These are phyloP conservation scores for Callyntrura guangdongensis DNA, from an alignment of 2,888 invertebrate genomes.

Conservation along the genomic window DNA sequence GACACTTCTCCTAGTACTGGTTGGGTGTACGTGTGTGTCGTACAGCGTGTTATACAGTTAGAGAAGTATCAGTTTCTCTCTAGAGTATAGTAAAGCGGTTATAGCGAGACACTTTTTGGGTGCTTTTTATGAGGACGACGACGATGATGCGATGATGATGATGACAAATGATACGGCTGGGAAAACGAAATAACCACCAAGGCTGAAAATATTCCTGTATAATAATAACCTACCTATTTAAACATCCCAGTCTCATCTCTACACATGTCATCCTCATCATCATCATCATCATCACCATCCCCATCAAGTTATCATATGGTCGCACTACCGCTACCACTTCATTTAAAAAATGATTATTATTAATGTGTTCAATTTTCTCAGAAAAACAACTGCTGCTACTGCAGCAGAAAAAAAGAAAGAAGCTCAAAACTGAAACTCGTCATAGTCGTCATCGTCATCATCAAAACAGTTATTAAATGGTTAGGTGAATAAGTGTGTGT, in stretches of 20 bases:
- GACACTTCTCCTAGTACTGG: no score
- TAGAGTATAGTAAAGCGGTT: no score
- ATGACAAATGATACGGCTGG: not conserved
- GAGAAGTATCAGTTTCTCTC: no score
- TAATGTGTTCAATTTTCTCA: slow-evolving; percentile 28
- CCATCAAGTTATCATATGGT: not conserved
- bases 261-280: slow-evolving; percentile 8
- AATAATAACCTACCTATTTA: no score
- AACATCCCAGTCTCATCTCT: not conserved
- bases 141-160: no score
- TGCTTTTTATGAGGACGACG: no score
- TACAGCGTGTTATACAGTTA: no score
- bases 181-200: not conserved
- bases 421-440: not conserved
- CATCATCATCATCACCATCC: not conserved
- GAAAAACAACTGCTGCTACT: no score
- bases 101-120: no score
- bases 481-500: slow-evolving; percentile 25
- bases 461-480: slow-evolving; percentile 5
- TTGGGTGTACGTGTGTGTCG: no score
- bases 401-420: not conserved
- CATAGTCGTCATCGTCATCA: not conserved
- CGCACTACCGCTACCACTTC: not conserved
- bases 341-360: slow-evolving; percentile 22
- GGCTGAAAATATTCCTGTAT: no score